Base-by-base conservation (phyloP, 2,888 invertebrate species). In the Leptopilina myrica region DNA sequence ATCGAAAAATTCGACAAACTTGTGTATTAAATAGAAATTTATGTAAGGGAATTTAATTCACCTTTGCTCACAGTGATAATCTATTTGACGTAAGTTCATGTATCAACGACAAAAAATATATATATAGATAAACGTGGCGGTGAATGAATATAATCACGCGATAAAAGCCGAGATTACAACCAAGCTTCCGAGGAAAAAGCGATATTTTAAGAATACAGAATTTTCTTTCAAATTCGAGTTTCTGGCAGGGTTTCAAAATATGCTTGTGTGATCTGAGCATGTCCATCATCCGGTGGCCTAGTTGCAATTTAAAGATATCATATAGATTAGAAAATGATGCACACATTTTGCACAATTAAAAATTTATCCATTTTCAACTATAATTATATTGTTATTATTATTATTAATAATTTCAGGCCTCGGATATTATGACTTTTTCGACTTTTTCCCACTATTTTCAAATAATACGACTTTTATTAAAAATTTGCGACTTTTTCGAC, bases 161-260 rank as follows among this genome's bases (percentile, higher is more conserved):
- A 26, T 53, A 69, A 53, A 69, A 53, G 53, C 26, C 53, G 26
- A 69, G 26, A 69, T 69, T 69, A 69, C 69, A 69, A 67, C 8
- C 43, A 15, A 46, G 46, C 4, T 53, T 53, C 64, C 26, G 33
- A 33, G 26, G 26, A 69, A 69, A 53, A 49, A 69, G 26, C 6
- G 26, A 69, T 69, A 53, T 49, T 67, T 67, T 67, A 46, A 67
- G 67, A 20, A 69, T 26, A 56, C 33, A 26, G 53, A 69, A 14
- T 49, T 69, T 53, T 33, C 53, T 69, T 69, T 33, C 69, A 53
- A 69, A 69, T 53, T 11, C 14, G 69, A 26, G 26, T 56, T 69
- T 69, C 53, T 69, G 69, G 69, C 69, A 69, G 26, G 8, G 26
- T 69, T 53, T 69, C 69, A 69, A 69, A 53, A 69, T 56, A 69